phyloP scores from a whole-genome alignment of 2,888 invertebrate genomes.

The Polia nebulosa region DNA sequence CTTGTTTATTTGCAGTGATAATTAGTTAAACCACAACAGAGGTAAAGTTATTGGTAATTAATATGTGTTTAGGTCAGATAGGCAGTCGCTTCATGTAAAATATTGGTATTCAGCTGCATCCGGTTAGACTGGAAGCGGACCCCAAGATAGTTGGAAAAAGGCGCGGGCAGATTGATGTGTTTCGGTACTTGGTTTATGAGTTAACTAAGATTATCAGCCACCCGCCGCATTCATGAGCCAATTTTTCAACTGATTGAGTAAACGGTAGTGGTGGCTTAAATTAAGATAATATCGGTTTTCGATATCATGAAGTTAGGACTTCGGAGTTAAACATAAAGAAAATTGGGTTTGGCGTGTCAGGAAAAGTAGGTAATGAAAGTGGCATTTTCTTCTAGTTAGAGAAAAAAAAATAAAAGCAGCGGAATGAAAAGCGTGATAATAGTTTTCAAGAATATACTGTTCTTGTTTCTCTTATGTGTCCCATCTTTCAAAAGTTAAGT shows the following conservation, averaged over 20 bases:
- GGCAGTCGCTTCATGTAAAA: no score
- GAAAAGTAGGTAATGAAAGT: not conserved
- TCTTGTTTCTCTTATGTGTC: no score
- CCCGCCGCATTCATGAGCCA: constrained; percentile 20
- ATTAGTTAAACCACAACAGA: constrained; percentile 1
- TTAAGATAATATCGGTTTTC: constrained; percentile 23
- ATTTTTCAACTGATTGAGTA: constrained; percentile 28
- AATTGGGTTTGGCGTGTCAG: not conserved
- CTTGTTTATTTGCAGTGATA: not conserved
- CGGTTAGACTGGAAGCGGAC: no score
- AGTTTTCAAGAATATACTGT: not conserved
- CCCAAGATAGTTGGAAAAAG: no score
- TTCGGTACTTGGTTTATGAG: constrained; percentile 25
- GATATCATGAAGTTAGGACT: constrained; percentile 15
- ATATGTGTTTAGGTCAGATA: no score
- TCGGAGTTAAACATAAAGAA: not conserved
- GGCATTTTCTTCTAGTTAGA: not conserved
- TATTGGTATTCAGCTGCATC: no score
- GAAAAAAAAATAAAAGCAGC: not conserved
- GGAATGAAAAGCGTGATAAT: not conserved
- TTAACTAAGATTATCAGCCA: not conserved
- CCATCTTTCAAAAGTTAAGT: no score
- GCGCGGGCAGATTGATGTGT: no score
- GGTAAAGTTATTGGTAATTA: constrained; percentile 4
- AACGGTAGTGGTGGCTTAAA: constrained; percentile 24